Evolutionary conservation across 2,888 invertebrate species (phyloP).

Genomic region (Toxonevra muliebris): DNA sequence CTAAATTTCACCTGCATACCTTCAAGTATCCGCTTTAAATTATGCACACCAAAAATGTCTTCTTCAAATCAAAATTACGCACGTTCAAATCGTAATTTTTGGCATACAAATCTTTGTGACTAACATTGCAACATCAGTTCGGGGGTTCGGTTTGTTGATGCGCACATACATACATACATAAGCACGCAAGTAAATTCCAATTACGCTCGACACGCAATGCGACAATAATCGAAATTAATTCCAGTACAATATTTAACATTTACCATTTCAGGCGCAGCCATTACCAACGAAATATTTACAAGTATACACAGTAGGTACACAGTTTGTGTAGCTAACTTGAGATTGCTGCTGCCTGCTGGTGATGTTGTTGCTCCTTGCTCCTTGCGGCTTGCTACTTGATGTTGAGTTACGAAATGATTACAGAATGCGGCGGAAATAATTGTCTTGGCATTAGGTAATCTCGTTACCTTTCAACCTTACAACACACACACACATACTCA

Average conservation of each 20-base stretch:
- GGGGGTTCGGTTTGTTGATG: too few relatives aligned
- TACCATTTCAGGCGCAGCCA: slow-evolving; percentile 12
- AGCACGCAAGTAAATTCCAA: slow-evolving; percentile 30
- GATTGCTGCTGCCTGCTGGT: not conserved
- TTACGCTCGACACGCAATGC: slow-evolving; percentile 52
- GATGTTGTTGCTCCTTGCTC: slow-evolving; percentile 9
- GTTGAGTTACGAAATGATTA: slow-evolving; percentile 26
- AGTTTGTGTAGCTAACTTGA: slow-evolving; percentile 16
- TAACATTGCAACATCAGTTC: too few relatives aligned
- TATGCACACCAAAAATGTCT: slow-evolving; percentile 14
- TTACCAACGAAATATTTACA: not conserved
- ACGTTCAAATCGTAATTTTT: slow-evolving; percentile 25
- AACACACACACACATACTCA: too few relatives aligned
- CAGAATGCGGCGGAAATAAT: slow-evolving; percentile 57
- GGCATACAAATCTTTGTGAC: not conserved
- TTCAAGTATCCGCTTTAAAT: not conserved
- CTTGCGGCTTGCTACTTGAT: slow-evolving; percentile 34
- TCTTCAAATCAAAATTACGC: slow-evolving; percentile 31
- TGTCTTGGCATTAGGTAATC: slow-evolving; percentile 59
- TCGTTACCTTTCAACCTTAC: slow-evolving; percentile 51
- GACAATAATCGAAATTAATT: slow-evolving; percentile 58
- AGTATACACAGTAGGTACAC: slow-evolving; percentile 6
- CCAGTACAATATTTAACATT: slow-evolving; percentile 33
- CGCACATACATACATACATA: too few relatives aligned
- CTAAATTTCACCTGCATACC: not conserved